Evolutionary conservation across 2,113 vertebrate genomes (phyloP), one percentile per base, ranked within the genome.

Genomic region (Chloroceryle aenea): DNA sequence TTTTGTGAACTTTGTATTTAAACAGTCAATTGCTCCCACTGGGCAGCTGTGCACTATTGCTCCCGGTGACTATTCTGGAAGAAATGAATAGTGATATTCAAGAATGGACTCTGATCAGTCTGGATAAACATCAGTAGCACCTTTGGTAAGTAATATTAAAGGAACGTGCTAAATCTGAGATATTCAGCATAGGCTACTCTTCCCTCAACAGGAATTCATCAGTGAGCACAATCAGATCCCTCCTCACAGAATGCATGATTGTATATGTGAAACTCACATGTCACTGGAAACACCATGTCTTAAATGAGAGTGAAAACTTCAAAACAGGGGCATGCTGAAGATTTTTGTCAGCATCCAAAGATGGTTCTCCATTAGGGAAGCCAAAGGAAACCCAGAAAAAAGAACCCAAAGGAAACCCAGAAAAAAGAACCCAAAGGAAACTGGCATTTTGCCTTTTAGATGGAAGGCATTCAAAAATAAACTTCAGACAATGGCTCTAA

Each of bases 401-500:
- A 85, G 34, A 88, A 85, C 16, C 4, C 68, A 63, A 88, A 93
- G 85, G 61, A 96, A 92, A 88, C 0, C 71, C 68, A 90, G 92
- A 59, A 75, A 87, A 93, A 62, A 85, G 34, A 88, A 85, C 16
- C 4, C 68, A 63, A 88, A 93, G 85, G 61, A 96, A 92, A 88
- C 0, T 84, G 85, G 79, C 12, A 1, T 55, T 79, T 92, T 92
- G 68, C 47, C 45, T 75, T 86, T 81, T 34, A 78, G 80, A 95
- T 92, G 90, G 79, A 92, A 88, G 40, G 13, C 56, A 45, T 90
- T 94, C 34, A 94, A 58, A 90, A 92, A 86, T 52, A 61, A 93
- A 71, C 73, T 92, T 86, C 73, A 94, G 86, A 96, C 92, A 96
- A 93, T 94, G 76, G 36, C 32, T 81, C 61, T 78, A 90, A 90